Conservation (phyloP, 2,888 invertebrate genomes). For the Tenthredo notha region DNA sequence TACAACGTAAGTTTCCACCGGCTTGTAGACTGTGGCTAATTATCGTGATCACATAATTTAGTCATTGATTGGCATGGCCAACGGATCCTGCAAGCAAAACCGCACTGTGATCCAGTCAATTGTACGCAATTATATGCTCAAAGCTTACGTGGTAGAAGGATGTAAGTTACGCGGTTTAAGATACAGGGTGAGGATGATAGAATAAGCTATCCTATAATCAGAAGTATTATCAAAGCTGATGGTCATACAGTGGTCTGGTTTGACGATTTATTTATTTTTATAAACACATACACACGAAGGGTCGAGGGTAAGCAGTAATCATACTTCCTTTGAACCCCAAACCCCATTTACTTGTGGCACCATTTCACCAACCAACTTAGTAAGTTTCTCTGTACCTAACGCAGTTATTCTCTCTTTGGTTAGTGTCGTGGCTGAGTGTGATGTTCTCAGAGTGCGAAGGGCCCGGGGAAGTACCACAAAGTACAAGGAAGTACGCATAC, state of each 20-base stretch:
- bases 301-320: not conserved
- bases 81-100: not conserved
- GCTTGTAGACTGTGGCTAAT: constrained; percentile 6
- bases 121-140: constrained; percentile 24
- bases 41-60: constrained; percentile 32
- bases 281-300: not conserved
- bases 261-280: not conserved
- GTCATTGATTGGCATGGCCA: not conserved
- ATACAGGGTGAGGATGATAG: not conserved
- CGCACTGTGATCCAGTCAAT: constrained; percentile 9
- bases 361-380: constrained; percentile 26
- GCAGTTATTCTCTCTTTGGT: constrained; percentile 34
- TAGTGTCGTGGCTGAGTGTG: constrained; percentile 28
- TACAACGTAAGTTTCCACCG: not conserved
- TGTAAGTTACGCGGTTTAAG: not conserved
- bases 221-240: not conserved
- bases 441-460: constrained; percentile 1
- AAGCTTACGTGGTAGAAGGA: not conserved
- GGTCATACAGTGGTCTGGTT: not conserved
- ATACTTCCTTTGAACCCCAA: not conserved
- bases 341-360: not conserved
- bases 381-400: constrained; percentile 31
- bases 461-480: constrained; percentile 9
- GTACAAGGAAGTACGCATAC: constrained; percentile 21
- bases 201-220: not conserved